Evolutionary conservation across 1,140 invertebrate genomes (phyloP).

Genomic region (Papilio helenus): DNA sequence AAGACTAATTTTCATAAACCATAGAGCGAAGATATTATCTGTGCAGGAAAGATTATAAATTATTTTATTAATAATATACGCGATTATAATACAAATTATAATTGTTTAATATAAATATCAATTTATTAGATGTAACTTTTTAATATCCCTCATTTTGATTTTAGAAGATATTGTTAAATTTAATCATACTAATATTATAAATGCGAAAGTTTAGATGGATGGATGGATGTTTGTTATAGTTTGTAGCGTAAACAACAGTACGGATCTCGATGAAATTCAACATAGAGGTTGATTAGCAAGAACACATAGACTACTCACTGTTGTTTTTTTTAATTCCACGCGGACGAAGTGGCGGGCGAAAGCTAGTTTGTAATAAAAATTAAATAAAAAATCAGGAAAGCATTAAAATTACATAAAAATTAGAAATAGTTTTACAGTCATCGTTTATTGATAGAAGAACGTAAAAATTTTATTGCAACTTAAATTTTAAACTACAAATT

Average conservation of each 20-base stretch:
- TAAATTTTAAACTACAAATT: neutral
- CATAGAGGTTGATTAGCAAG: too few species aligned
- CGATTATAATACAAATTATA: constrained; percentile 1
- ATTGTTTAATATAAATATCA: neutral
- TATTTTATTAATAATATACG: constrained; percentile 30
- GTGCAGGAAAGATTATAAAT: constrained; percentile 36
- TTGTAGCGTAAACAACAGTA: too few species aligned
- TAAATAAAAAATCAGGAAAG: neutral
- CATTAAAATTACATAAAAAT: neutral
- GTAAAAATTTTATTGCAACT: neutral
- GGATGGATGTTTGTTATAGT: too few species aligned
- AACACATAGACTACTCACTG: too few species aligned
- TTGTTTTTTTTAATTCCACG: too few species aligned
- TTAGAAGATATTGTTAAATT: too few species aligned
- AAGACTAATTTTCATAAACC: constrained; percentile 41
- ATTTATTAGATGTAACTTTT: neutral
- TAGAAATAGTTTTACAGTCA: neutral
- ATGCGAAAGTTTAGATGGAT: too few species aligned
- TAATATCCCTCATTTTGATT: too few species aligned
- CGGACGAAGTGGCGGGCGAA: too few species aligned
- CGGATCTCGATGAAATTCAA: too few species aligned
- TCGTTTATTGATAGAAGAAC: neutral
- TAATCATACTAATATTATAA: too few species aligned
- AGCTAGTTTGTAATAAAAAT: neutral
- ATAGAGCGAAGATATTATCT: constrained; percentile 39